Conservation (phyloP, 2,888 invertebrate genomes). For the Machimus atricapillus region DNA sequence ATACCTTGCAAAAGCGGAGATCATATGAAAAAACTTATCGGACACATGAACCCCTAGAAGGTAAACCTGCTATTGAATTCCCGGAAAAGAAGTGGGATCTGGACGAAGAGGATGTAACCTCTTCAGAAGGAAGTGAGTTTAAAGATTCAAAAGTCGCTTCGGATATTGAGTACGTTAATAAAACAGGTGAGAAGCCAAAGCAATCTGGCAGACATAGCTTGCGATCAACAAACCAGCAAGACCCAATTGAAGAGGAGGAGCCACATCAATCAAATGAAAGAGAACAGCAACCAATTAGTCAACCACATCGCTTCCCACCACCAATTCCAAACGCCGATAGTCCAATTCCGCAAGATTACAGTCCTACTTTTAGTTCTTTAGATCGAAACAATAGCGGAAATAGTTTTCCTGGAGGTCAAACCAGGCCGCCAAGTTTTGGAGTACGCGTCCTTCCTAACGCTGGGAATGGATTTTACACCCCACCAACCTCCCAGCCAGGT, state of each 20-base stretch:
- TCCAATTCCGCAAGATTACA: slow-evolving; percentile 53
- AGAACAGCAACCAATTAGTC: neutral
- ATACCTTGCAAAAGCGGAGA: slow-evolving; percentile 70
- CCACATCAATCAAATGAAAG: slow-evolving; percentile 26
- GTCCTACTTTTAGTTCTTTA: slow-evolving; percentile 61
- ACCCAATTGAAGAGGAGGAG: slow-evolving; percentile 44
- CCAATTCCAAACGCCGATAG: slow-evolving; percentile 54
- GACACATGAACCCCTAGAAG: slow-evolving; percentile 80
- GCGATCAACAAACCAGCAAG: slow-evolving; percentile 61
- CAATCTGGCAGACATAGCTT: slow-evolving; percentile 68
- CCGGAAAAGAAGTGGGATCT: slow-evolving; percentile 83
- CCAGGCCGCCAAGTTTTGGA: slow-evolving; percentile 52
- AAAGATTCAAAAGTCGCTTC: slow-evolving; percentile 70
- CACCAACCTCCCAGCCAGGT: slow-evolving; percentile 44
- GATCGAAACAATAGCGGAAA: slow-evolving; percentile 57
- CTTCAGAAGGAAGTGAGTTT: slow-evolving; percentile 68
- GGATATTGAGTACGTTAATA: slow-evolving; percentile 69
- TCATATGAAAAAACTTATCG: slow-evolving; percentile 83
- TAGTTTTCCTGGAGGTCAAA: slow-evolving; percentile 54
- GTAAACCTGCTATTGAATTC: slow-evolving; percentile 78
- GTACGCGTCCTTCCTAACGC: slow-evolving; percentile 57
- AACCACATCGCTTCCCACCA: slow-evolving; percentile 54
- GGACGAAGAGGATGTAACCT: slow-evolving; percentile 70
- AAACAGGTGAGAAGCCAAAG: slow-evolving; percentile 65
- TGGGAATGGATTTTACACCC: slow-evolving; percentile 56